These are phyloP conservation scores for Drosophila paramelanica DNA, from an alignment of 2,888 invertebrate species.

Conservation along the genomic window DNA sequence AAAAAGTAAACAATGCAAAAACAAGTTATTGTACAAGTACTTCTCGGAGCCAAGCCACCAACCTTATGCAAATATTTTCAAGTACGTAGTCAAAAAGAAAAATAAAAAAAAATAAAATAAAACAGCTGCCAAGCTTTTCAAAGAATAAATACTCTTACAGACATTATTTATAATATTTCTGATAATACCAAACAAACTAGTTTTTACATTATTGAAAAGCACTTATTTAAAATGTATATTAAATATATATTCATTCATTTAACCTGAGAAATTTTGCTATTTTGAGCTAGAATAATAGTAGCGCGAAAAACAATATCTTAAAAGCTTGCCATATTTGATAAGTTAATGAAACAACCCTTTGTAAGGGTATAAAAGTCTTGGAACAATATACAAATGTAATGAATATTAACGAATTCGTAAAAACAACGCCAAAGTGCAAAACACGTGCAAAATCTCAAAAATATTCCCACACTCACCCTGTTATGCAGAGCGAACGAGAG, in stretches of 20 bases:
- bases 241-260: too few relatives aligned
- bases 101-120: constrained; percentile 3
- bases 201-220: too few relatives aligned
- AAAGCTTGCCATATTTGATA: neutral
- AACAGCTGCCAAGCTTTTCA: neutral
- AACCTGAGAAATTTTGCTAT: too few relatives aligned
- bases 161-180: neutral
- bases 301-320: neutral
- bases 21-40: constrained; percentile 39
- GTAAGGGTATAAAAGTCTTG: constrained; percentile 13
- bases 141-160: neutral
- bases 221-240: too few relatives aligned
- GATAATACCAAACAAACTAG: too few relatives aligned
- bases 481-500: neutral
- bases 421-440: constrained; percentile 47
- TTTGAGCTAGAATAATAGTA: too few relatives aligned
- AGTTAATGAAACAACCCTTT: neutral
- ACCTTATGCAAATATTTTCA: constrained; percentile 72
- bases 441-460: constrained; percentile 73
- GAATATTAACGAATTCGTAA: constrained; percentile 73
- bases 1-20: constrained; percentile 42
- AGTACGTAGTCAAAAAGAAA: constrained; percentile 26
- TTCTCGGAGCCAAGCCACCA: constrained; percentile 34
- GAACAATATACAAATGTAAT: constrained; percentile 61
- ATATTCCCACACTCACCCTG: constrained; percentile 63